These are phyloP conservation scores for Galeopterus variegatus DNA, from an alignment of 2,113 vertebrate genomes.

Conservation along the genomic window DNA sequence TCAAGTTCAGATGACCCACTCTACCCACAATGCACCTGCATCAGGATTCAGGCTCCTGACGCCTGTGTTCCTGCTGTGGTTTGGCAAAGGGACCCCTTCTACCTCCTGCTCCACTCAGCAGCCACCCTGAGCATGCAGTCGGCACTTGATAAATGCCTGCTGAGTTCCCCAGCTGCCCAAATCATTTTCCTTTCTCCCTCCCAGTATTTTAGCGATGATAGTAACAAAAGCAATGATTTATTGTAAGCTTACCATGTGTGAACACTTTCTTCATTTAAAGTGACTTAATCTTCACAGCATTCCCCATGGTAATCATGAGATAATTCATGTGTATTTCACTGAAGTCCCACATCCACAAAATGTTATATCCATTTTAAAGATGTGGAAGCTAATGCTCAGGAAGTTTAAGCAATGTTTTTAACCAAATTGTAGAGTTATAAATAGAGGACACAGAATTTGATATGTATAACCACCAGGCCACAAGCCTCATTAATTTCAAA, in stretches of 20 bases:
- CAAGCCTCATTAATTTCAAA: not conserved
- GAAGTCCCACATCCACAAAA: not conserved
- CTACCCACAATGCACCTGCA: not conserved
- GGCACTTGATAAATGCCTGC: not conserved
- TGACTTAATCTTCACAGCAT: not conserved
- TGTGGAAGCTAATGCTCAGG: not conserved
- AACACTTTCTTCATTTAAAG: not conserved
- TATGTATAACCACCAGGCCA: not conserved
- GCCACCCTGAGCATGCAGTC: not conserved
- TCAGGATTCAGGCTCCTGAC: not conserved
- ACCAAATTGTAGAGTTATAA: not conserved
- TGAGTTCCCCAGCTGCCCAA: not conserved
- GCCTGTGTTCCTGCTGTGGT: not conserved
- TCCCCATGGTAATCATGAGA: rapidly evolving
- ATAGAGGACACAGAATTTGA: not conserved
- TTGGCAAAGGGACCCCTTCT: not conserved
- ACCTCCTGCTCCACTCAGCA: not conserved
- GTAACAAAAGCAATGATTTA: not conserved
- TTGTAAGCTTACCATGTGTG: rapidly evolving
- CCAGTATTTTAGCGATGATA: not conserved
- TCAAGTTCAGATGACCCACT: not conserved
- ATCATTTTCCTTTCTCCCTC: not conserved
- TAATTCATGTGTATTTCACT: not conserved
- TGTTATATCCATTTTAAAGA: not conserved
- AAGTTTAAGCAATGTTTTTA: not conserved